phyloP scores from a whole-genome alignment of 2,113 vertebrate species.

The Vireo altiloquus region DNA sequence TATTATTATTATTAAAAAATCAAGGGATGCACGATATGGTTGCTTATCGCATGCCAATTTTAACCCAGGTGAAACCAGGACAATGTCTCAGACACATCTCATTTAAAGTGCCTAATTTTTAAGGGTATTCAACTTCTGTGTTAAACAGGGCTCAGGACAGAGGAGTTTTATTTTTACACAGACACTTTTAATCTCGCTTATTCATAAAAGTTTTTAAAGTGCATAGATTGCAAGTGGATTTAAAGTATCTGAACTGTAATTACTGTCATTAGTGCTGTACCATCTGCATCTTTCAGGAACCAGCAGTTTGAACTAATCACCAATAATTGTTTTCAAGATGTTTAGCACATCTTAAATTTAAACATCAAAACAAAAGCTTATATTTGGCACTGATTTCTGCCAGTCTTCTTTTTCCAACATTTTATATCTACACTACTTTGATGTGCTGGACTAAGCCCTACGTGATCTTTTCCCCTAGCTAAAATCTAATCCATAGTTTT shows the following conservation, averaged over 20 bases:
- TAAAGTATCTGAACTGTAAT: conserved; percentile 63
- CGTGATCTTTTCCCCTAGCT: neutral
- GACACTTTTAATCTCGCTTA: conserved; percentile 21
- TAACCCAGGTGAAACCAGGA: neutral
- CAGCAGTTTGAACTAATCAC: conserved; percentile 64
- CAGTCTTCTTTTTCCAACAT: neutral
- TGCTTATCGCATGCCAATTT: neutral
- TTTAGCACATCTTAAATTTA: conserved; percentile 60
- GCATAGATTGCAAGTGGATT: conserved; percentile 30
- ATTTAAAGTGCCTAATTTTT: neutral
- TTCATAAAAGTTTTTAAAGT: conserved; percentile 45
- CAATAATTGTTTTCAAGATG: conserved; percentile 66
- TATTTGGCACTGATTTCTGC: conserved; percentile 53
- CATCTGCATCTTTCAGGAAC: conserved; percentile 59
- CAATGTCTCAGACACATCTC: neutral
- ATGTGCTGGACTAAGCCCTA: neutral
- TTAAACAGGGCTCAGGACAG: conserved; percentile 3
- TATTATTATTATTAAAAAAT: neutral
- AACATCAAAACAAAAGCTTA: conserved; percentile 64
- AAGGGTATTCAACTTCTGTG: neutral
- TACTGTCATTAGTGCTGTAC: conserved; percentile 40
- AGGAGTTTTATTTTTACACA: conserved; percentile 36
- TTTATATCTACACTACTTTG: neutral
- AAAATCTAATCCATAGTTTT: neutral
- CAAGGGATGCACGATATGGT: neutral